phyloP scores from a whole-genome alignment of 2,113 vertebrate species.

The Abramis brama region DNA sequence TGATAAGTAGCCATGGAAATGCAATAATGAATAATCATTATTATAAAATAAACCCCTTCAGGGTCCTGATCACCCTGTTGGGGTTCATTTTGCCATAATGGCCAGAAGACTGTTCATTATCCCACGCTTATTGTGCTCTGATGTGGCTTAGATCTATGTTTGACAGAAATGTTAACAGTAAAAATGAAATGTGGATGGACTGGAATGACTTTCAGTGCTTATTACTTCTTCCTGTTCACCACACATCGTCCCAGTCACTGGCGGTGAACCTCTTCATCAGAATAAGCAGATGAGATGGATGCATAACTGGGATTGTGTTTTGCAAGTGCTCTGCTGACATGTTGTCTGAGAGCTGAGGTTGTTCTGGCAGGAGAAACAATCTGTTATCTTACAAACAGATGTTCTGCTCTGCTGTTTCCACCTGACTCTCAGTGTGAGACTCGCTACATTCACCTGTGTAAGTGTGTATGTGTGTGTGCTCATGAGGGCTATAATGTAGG shows the following conservation, averaged over 20 bases:
- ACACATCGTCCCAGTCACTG: background rate
- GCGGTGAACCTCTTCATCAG: conserved; percentile 1
- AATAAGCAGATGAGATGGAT: conserved; percentile 18
- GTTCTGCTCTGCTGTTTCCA: conserved; percentile 16
- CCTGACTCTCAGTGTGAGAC: conserved; percentile 18
- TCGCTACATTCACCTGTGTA: background rate
- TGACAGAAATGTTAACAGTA: conserved; percentile 21
- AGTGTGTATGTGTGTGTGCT: background rate
- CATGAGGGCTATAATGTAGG: background rate
- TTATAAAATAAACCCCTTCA: background rate
- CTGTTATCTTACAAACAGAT: conserved; percentile 34
- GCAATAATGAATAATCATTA: background rate
- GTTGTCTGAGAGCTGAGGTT: background rate
- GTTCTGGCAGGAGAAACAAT: conserved; percentile 5
- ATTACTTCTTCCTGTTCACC: conserved; percentile 4
- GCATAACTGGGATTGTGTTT: conserved; percentile 15
- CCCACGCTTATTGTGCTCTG: background rate
- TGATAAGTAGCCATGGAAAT: background rate
- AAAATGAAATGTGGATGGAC: background rate
- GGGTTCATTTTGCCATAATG: background rate
- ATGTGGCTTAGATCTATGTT: conserved; percentile 10
- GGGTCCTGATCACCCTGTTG: background rate
- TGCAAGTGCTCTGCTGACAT: conserved; percentile 11
- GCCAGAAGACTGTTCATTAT: background rate
- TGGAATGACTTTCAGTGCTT: background rate